phyloP scores from a whole-genome alignment of 2,113 vertebrate species.

The Rhodinocichla rosea region DNA sequence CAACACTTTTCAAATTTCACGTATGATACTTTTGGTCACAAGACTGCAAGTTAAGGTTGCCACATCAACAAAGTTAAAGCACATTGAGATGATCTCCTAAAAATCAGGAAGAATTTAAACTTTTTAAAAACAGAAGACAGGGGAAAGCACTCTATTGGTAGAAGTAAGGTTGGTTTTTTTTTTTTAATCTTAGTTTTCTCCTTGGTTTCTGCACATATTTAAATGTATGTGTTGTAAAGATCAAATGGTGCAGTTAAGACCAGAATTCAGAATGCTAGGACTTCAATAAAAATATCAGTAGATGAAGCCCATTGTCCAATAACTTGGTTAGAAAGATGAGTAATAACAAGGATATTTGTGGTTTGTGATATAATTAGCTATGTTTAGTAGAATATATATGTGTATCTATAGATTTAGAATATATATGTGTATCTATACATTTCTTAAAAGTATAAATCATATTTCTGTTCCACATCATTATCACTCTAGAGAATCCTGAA shows the following conservation, averaged over 20 bases:
- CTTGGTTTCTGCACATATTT: neutral
- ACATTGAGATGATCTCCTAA: neutral
- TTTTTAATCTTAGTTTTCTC: neutral
- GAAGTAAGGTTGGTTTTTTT: neutral
- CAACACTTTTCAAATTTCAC: neutral
- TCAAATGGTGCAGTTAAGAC: neutral
- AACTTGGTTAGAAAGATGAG: neutral
- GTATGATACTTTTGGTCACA: neutral
- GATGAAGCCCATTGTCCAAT: neutral
- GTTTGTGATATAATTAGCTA: neutral
- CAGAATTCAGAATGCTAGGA: neutral
- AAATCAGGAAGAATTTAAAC: neutral
- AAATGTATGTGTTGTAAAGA: neutral
- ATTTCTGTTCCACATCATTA: neutral
- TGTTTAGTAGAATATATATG: neutral
- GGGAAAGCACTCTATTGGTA: neutral
- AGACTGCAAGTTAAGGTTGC: neutral
- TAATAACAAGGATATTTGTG: neutral
- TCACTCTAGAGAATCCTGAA: neutral
- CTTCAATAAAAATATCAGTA: neutral
- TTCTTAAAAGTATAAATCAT: neutral
- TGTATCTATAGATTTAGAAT: neutral
- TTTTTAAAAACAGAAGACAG: neutral
- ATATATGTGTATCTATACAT: neutral
- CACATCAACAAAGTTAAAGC: neutral